Percentiles rank a stretch among this genome's conserved stretches.
phyloP scores from a whole-genome alignment of 92 coral and sea anemone genomes.

The Bergia puertoricense region DNA sequence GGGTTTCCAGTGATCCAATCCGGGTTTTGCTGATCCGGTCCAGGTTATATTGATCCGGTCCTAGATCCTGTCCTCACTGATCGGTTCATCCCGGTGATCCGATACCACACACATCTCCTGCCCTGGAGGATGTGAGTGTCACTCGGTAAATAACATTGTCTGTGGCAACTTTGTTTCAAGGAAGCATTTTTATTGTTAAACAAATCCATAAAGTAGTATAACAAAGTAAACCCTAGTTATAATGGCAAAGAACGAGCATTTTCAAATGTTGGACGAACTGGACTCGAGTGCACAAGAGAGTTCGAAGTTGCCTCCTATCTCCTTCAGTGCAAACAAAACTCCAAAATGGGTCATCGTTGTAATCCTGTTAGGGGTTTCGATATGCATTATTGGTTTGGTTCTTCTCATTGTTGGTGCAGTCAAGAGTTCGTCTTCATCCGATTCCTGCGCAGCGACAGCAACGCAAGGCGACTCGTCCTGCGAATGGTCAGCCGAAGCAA shows the following conservation, averaged over 20 bases:
- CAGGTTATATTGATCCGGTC: too few species aligned
- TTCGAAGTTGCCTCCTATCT: not conserved
- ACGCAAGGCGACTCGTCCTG: not conserved
- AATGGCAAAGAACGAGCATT: not conserved
- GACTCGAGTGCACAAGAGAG: not conserved
- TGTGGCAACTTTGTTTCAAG: too few species aligned
- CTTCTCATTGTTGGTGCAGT: conserved; percentile 31
- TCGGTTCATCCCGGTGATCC: too few species aligned
- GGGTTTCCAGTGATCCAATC: too few species aligned
- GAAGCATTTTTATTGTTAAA: too few species aligned
- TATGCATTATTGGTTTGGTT: conserved; percentile 6
- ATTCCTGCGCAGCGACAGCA: not conserved
- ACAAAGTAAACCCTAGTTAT: not conserved
- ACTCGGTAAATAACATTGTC: too few species aligned
- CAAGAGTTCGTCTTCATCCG: conserved; percentile 2
- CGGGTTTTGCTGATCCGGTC: too few species aligned
- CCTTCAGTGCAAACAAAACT: not conserved
- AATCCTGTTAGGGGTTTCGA: not conserved
- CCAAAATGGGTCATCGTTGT: conserved; percentile 18
- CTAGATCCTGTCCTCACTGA: too few species aligned
- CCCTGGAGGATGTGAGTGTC: too few species aligned
- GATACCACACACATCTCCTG: too few species aligned
- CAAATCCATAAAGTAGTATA: too few species aligned
- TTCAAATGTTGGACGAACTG: conserved; percentile 7
- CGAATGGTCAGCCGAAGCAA: conserved; percentile 22